phyloP scores from a whole-genome alignment of 2,797 vertebrate genomes.

The Distichodus sexfasciatus region DNA sequence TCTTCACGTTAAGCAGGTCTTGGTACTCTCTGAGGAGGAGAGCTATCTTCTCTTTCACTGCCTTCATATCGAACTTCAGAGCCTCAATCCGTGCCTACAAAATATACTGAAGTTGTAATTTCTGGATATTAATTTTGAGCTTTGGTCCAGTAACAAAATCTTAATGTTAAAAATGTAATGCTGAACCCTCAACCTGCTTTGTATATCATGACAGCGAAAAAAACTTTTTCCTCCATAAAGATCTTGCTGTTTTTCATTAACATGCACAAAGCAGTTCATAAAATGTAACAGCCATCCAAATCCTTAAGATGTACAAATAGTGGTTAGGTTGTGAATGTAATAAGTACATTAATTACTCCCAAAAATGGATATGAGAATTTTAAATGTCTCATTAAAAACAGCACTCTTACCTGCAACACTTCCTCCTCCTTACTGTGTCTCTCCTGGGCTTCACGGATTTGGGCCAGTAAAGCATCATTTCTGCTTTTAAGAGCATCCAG shows the following conservation, averaged over 20 bases:
- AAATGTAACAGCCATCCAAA: too few species aligned
- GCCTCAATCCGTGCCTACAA: conserved; percentile 64
- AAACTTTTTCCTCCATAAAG: too few species aligned
- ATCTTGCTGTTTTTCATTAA: neutral
- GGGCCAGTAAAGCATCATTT: conserved; percentile 66
- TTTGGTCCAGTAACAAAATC: too few species aligned
- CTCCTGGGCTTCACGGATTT: conserved; percentile 61
- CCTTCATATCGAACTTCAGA: conserved; percentile 66
- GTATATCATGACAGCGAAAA: too few species aligned
- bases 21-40: conserved; percentile 77
- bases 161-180: too few species aligned
- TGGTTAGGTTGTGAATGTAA: too few species aligned
- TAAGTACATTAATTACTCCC: too few species aligned
- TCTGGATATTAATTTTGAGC: neutral
- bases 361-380: too few species aligned
- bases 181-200: too few species aligned
- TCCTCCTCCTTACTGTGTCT: conserved; percentile 61
- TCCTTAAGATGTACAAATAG: too few species aligned
- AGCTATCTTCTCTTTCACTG: conserved; percentile 75
- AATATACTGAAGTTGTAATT: neutral
- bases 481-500: conserved; percentile 66
- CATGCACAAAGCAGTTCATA: too few species aligned
- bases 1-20: conserved; percentile 76
- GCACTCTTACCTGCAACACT: conserved; percentile 55
- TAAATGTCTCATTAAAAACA: too few species aligned